phyloP scores from a whole-genome alignment of 2,797 vertebrate species.

The Arnoldichthys spilopterus region DNA sequence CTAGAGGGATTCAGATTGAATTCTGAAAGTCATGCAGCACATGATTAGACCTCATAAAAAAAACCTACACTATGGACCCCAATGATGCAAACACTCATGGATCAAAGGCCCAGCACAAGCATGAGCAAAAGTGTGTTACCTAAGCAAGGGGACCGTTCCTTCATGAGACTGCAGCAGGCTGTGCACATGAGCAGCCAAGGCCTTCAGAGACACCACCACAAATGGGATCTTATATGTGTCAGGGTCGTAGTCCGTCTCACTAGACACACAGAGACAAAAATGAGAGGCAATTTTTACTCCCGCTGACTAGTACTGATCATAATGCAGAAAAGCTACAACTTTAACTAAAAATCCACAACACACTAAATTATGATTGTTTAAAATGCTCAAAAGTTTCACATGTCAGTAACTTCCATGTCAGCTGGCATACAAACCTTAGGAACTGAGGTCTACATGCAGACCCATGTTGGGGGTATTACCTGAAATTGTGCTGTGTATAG shows the following conservation, averaged over 20 bases:
- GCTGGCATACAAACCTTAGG: too few species aligned
- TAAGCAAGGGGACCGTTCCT: slow-evolving; percentile 92
- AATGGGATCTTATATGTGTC: slow-evolving; percentile 94
- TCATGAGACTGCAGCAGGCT: slow-evolving; percentile 92
- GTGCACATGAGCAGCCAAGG: slow-evolving; percentile 91
- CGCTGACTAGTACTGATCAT: too few species aligned
- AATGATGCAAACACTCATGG: background rate
- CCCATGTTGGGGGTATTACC: slow-evolving; percentile 68
- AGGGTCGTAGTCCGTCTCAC: slow-evolving; percentile 95
- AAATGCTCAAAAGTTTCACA: too few species aligned
- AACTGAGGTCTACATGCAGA: background rate
- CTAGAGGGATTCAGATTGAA: background rate
- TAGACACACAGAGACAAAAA: slow-evolving; percentile 56
- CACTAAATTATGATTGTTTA: too few species aligned
- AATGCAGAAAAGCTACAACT: too few species aligned
- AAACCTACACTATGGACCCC: background rate
- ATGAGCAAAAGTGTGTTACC: slow-evolving; percentile 71
- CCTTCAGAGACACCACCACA: slow-evolving; percentile 89
- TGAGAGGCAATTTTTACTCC: background rate
- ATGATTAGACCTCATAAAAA: background rate
- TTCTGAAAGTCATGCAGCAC: background rate
- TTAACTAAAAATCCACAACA: too few species aligned
- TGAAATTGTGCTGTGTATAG: slow-evolving; percentile 85
- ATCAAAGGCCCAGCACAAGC: background rate
- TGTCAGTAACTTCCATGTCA: too few species aligned